Conservation (phyloP, 1,140 invertebrate genomes). For the Brachystomella parvula region DNA sequence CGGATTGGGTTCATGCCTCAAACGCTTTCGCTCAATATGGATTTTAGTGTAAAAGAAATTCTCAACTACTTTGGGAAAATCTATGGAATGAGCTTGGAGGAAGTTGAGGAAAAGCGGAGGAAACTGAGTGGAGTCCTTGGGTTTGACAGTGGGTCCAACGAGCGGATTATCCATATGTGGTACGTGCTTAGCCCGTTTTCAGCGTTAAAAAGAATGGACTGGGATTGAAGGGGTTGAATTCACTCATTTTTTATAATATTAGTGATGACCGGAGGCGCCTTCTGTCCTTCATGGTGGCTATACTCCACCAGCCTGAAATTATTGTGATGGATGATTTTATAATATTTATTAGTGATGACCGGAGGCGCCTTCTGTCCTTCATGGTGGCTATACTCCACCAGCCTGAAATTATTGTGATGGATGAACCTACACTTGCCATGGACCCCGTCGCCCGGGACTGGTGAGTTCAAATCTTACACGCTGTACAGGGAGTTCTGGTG, state of each 20-base stretch:
- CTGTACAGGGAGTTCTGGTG: conserved; percentile 45
- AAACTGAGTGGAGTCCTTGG: neutral
- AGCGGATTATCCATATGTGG: too few relatives aligned
- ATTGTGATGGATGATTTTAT: conserved; percentile 49
- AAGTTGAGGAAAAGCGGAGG: conserved; percentile 1
- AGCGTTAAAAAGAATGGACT: too few relatives aligned
- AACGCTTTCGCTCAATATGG: conserved; percentile 35
- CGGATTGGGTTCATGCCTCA: conserved; percentile 58
- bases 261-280: conserved; percentile 39
- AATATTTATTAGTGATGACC: conserved; percentile 17
- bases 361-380: conserved; percentile 45
- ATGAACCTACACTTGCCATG: conserved; percentile 53
- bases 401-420: conserved; percentile 49
- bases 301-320: conserved; percentile 49
- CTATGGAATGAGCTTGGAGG: conserved; percentile 1
- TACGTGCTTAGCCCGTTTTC: neutral
- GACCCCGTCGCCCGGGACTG: conserved; percentile 49
- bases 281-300: conserved; percentile 48
- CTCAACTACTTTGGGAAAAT: conserved; percentile 21
- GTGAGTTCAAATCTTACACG: conserved; percentile 19
- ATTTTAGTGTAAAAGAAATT: conserved; percentile 26
- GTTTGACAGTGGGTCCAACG: neutral
- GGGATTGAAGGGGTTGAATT: neutral
- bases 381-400: conserved; percentile 49
- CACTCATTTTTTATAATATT: too few relatives aligned